Evolutionary conservation across 2,888 invertebrate genomes (phyloP).

Genomic region (Agrilus cyanescens): DNA sequence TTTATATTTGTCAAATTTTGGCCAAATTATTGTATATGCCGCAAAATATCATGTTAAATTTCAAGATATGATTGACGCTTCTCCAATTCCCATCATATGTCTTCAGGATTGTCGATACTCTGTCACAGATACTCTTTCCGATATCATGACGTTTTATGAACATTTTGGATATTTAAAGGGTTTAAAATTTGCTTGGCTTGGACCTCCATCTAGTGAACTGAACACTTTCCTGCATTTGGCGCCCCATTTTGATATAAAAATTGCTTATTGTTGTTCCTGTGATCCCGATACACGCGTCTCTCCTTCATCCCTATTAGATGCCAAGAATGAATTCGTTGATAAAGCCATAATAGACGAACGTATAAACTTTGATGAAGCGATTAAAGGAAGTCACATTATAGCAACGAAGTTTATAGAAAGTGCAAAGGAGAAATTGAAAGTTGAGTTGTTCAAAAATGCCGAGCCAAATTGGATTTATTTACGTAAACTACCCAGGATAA

Average conservation of each 20-base stretch:
- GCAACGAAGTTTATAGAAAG: slow-evolving; percentile 4
- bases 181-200: slow-evolving; percentile 12
- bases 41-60: slow-evolving; percentile 9
- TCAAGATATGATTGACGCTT: slow-evolving; percentile 7
- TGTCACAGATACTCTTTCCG: slow-evolving; percentile 6
- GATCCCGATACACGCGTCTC: neutral
- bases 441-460: slow-evolving; percentile 8
- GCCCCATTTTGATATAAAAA: slow-evolving; percentile 11
- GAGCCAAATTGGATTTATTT: slow-evolving; percentile 11
- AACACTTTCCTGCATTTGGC: slow-evolving; percentile 12
- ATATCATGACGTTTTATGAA: slow-evolving; percentile 12
- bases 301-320: slow-evolving; percentile 5
- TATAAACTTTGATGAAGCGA: neutral
- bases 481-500: slow-evolving; percentile 8
- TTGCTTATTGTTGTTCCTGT: slow-evolving; percentile 10
- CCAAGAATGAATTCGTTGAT: slow-evolving; percentile 2
- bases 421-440: slow-evolving; percentile 1
- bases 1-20: slow-evolving; percentile 6
- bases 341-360: slow-evolving; percentile 10
- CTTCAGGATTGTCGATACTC: slow-evolving; percentile 5
- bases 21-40: slow-evolving; percentile 11
- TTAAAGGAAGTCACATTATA: slow-evolving; percentile 8
- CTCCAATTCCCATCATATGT: slow-evolving; percentile 9
- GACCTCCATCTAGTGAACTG: slow-evolving; percentile 9
- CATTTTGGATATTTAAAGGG: slow-evolving; percentile 9